These are phyloP conservation scores for Odontomyia ornata DNA, from an alignment of 2,888 invertebrate genomes.

Conservation along the genomic window DNA sequence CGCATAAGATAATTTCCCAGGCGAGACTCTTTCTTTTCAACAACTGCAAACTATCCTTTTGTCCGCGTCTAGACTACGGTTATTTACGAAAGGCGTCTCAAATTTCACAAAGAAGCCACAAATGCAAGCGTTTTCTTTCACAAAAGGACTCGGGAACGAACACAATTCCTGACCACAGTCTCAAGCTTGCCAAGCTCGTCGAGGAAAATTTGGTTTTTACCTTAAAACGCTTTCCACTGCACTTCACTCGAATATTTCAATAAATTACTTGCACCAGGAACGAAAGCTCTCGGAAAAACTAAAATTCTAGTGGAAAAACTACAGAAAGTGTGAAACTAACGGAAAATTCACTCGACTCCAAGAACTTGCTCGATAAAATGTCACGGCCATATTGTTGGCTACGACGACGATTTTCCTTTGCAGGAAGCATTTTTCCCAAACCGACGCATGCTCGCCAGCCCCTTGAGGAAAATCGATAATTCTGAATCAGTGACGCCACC, in stretches of 20 bases:
- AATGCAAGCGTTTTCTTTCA: not conserved
- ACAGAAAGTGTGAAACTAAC: not conserved
- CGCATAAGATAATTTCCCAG: constrained; percentile 29
- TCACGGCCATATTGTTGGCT: constrained; percentile 51
- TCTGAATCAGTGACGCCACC: constrained; percentile 44
- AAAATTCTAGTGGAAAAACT: not conserved
- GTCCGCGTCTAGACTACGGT: constrained; percentile 8
- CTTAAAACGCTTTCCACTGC: not conserved
- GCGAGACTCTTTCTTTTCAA: not conserved
- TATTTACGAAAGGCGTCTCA: not conserved
- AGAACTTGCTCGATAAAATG: constrained; percentile 39
- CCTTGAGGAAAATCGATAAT: constrained; percentile 48
- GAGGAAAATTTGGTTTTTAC: not conserved
- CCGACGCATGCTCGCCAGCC: constrained; percentile 32
- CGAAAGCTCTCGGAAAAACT: not conserved
- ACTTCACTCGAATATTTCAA: not conserved
- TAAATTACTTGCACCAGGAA: not conserved
- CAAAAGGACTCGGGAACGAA: not conserved
- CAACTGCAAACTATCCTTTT: not conserved
- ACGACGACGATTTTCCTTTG: constrained; percentile 43
- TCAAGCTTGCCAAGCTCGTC: not conserved
- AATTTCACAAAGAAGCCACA: constrained; percentile 17
- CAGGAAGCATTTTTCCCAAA: constrained; percentile 11
- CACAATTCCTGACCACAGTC: not conserved
- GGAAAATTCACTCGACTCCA: not conserved